Evolutionary conservation across 2,888 invertebrate genomes (phyloP), one percentile per base, ranked within the genome.

Genomic region (Tribolium freemani): DNA sequence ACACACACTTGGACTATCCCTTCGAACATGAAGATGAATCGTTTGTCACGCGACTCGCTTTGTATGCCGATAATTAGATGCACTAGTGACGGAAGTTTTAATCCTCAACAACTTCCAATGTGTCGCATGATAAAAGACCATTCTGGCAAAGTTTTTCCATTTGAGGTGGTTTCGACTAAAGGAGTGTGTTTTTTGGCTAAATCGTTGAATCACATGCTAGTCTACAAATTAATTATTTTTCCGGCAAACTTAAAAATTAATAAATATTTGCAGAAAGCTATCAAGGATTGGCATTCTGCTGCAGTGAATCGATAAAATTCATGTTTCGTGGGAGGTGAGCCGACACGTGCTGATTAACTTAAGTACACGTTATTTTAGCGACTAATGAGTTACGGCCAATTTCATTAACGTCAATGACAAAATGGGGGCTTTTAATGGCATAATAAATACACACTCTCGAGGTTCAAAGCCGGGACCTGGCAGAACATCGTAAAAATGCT

Each of bases 1-100:
- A 63, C 63, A 51, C 63, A 63, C 31, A 57, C 26, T 54, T 16
- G 21, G 8, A 20, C 63, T 63, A 63, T 63, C 51, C 51, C 13
- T 26, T 11, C 31, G 20, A 26, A 64, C 45, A 31, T 10, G 48
- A 64, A 54, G 48, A 67, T 67, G 51, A 26, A 69, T 68, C 51
- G 69, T 69, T 60, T 51, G 60, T 69, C 69, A 69, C 58, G 69
- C 48, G 21, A 67, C 10, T 26, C 46, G 9, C 58, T 69, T 69
- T 69, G 69, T 60, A 26, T 30, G 2, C 20, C 54, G 44, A 51
- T 67, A 67, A 67, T 67, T 57, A 57, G 56, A 67, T 67, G 56
- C 56, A 67, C 16, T n/a, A 67, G 64, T 63, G 48, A 10, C 48
- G 66, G 46, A 67, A 67, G 66, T 54, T 66, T 64, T 63, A 45